Conservation (phyloP, 64 coral and sea anemone species). For the Cladopsammia gracilis region DNA sequence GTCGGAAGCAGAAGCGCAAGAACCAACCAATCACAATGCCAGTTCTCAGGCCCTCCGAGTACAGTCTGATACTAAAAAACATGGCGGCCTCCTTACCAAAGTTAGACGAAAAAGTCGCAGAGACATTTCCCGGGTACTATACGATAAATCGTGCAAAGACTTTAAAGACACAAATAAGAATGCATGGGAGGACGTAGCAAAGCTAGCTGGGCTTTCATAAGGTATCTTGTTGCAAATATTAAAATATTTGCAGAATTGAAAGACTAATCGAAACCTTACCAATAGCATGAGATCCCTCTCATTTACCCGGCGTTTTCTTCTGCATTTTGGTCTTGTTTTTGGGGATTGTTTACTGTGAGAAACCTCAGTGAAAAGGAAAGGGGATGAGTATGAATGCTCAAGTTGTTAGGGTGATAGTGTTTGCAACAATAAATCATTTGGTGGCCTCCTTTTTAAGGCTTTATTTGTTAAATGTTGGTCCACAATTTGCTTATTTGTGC, state of each 20-base stretch:
- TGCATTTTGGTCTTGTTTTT: conserved; percentile 25
- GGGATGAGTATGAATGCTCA: neutral
- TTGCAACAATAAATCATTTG: neutral
- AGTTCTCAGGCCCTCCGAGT: neutral
- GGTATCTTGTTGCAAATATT: no score
- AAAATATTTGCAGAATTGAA: neutral
- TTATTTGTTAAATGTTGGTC: no score
- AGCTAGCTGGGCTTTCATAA: neutral
- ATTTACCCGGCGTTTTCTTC: conserved; percentile 31
- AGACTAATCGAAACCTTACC: neutral
- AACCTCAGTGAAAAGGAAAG: conserved; percentile 27
- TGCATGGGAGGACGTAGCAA: conserved; percentile 38
- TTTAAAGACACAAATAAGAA: conserved; percentile 47
- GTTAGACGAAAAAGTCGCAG: conserved; percentile 36
- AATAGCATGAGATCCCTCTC: neutral
- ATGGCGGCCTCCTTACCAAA: conserved; percentile 20
- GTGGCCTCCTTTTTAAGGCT: neutral
- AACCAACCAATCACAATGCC: conserved; percentile 11
- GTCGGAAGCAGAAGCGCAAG: no score
- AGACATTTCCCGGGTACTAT: conserved; percentile 32
- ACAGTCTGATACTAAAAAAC: neutral
- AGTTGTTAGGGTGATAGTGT: neutral
- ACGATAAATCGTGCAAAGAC: conserved; percentile 52
- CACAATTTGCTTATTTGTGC: neutral
- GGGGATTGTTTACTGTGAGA: conserved; percentile 50